Percentiles rank a stretch among this genome's conserved stretches.
Conservation (phyloP, 2,888 invertebrate species). For the Lasioglossum morio region DNA sequence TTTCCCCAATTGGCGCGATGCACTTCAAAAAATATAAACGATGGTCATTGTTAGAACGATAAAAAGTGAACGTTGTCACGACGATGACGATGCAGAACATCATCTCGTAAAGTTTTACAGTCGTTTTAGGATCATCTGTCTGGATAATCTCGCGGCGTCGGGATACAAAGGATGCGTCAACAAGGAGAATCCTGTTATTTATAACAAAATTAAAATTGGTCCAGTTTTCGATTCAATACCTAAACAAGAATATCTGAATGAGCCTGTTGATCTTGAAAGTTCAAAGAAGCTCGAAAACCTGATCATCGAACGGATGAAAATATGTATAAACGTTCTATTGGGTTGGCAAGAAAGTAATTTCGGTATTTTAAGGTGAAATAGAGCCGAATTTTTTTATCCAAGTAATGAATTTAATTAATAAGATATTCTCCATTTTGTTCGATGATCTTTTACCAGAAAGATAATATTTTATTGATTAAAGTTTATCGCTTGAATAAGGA, state of each 20-base stretch:
- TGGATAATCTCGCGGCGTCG: slow-evolving; percentile 25
- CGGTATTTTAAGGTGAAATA: too few relatives aligned
- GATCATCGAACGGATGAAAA: neutral
- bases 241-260: neutral
- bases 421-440: too few relatives aligned
- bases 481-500: too few relatives aligned
- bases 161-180: neutral
- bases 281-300: neutral
- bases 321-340: neutral
- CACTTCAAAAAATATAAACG: slow-evolving; percentile 1
- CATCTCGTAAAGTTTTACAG: slow-evolving; percentile 27
- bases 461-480: too few relatives aligned
- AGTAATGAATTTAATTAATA: too few relatives aligned
- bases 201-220: neutral
- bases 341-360: too few relatives aligned
- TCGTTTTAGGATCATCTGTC: slow-evolving; percentile 40
- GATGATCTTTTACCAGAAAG: too few relatives aligned
- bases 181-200: neutral
- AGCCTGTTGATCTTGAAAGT: neutral
- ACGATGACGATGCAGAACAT: neutral
- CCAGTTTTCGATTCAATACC: neutral
- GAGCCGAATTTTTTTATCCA: too few relatives aligned
- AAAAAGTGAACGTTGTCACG: slow-evolving; percentile 6
- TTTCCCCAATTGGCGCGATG: neutral
- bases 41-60: neutral